These are phyloP conservation scores for Mactromeris polynyma DNA, from an alignment of 2,888 invertebrate species.

Conservation along the genomic window DNA sequence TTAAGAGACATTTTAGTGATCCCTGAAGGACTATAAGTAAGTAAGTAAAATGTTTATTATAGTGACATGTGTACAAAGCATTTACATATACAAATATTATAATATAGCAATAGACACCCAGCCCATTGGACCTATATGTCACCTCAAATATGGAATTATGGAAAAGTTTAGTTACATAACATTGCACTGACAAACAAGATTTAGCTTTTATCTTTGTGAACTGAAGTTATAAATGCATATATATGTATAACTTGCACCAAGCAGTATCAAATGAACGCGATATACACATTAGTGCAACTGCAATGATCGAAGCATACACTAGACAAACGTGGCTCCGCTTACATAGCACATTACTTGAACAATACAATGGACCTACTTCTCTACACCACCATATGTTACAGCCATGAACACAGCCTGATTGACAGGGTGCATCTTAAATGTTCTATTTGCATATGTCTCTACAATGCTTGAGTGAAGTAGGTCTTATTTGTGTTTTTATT, in stretches of 20 bases:
- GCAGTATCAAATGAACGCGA: not conserved
- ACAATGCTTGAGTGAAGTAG: not conserved
- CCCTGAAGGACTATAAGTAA: too few relatives aligned
- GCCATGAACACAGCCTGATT: not conserved
- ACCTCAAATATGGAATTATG: too few relatives aligned
- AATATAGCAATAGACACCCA: too few relatives aligned
- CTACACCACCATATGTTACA: not conserved
- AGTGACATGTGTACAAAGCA: too few relatives aligned
- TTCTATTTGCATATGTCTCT: not conserved
- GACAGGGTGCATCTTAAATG: not conserved
- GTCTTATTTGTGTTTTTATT: not conserved
- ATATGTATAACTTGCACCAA: not conserved
- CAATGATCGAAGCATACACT: not conserved
- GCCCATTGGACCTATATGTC: too few relatives aligned
- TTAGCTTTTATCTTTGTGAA: not conserved
- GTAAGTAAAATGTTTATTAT: too few relatives aligned
- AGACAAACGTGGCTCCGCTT: too few relatives aligned
- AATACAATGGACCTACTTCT: not conserved
- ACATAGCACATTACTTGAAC: not conserved
- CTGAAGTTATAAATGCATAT: not conserved
- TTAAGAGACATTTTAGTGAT: too few relatives aligned
- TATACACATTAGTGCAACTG: not conserved
- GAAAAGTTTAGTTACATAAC: too few relatives aligned
- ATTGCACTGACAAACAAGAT: not conserved
- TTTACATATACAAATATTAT: too few relatives aligned